phyloP scores from a whole-genome alignment of 2,797 vertebrate species.

The Cetoscarus ocellatus region DNA sequence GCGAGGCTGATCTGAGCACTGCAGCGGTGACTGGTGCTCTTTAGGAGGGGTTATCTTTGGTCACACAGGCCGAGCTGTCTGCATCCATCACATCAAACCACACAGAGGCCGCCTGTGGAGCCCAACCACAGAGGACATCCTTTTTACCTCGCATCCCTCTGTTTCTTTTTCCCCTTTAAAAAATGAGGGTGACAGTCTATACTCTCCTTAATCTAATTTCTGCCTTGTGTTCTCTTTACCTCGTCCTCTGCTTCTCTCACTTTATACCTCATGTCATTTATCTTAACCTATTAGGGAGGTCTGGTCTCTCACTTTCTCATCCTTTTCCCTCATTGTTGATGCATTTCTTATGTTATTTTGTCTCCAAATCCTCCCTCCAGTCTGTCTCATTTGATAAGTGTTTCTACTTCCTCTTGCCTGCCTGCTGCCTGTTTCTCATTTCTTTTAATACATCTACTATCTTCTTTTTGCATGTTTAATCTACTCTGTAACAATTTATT shows the following conservation, averaged over 20 bases:
- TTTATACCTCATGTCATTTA: slow-evolving; percentile 23
- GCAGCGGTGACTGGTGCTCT: slow-evolving; percentile 62
- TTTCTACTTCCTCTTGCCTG: not conserved
- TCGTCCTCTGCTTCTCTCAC: not conserved
- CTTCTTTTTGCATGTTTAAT: slow-evolving; percentile 1
- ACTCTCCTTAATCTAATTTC: slow-evolving; percentile 10
- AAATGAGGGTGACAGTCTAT: slow-evolving; percentile 30
- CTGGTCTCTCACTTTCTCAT: not conserved
- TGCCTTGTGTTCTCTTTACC: not conserved
- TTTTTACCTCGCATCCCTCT: slow-evolving; percentile 47
- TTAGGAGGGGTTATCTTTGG: slow-evolving; percentile 74
- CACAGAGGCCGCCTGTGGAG: slow-evolving; percentile 60
- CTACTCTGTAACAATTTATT: not conserved
- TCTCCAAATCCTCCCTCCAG: not conserved
- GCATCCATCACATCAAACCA: slow-evolving; percentile 70
- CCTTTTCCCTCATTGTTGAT: not conserved
- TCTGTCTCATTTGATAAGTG: slow-evolving; percentile 12
- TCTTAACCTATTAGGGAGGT: slow-evolving; percentile 12
- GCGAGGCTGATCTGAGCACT: slow-evolving; percentile 10
- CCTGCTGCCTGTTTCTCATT: slow-evolving; percentile 11
- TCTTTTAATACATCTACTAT: not conserved
- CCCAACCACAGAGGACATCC: slow-evolving; percentile 42
- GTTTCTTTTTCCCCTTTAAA: slow-evolving; percentile 36
- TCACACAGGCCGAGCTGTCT: slow-evolving; percentile 63
- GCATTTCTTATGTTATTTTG: not conserved